Conservation (phyloP, 2,888 invertebrate genomes). For the Napeogenes sylphis region DNA sequence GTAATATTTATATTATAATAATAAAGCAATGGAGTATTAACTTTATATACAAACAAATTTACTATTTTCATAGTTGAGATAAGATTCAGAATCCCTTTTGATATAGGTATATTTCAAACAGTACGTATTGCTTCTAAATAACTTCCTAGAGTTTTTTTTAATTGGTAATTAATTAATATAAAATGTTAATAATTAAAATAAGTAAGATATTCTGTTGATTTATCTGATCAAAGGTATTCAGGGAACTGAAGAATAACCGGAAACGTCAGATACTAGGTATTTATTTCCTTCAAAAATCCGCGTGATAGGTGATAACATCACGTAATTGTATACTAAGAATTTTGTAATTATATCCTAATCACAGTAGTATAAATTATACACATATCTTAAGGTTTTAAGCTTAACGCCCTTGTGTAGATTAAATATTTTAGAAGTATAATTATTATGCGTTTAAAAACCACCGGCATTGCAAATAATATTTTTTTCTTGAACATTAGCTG, state of each 20-base stretch:
- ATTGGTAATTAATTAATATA: background rate
- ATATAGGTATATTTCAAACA: background rate
- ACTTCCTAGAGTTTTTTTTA: background rate
- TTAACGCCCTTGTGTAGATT: no score
- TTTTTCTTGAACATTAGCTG: no score
- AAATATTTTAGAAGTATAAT: no score
- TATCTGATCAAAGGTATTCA: conserved; percentile 27
- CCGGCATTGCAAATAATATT: no score
- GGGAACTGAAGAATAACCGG: conserved; percentile 29
- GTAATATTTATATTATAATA: background rate
- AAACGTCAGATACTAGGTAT: conserved; percentile 23
- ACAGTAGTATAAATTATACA: background rate
- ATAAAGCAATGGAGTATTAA: background rate
- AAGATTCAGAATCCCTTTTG: background rate
- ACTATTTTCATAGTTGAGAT: background rate
- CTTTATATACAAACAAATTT: background rate
- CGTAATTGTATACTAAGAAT: conserved; percentile 37
- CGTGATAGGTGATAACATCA: conserved; percentile 41
- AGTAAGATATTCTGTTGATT: conserved; percentile 10
- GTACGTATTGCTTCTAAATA: background rate
- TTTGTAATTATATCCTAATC: conserved; percentile 12
- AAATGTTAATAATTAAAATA: background rate
- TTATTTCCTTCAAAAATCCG: conserved; percentile 30
- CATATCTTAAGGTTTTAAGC: no score
- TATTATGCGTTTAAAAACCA: no score